Base-by-base conservation (phyloP, 2,888 invertebrate genomes). In the Cheilosia grossa region DNA sequence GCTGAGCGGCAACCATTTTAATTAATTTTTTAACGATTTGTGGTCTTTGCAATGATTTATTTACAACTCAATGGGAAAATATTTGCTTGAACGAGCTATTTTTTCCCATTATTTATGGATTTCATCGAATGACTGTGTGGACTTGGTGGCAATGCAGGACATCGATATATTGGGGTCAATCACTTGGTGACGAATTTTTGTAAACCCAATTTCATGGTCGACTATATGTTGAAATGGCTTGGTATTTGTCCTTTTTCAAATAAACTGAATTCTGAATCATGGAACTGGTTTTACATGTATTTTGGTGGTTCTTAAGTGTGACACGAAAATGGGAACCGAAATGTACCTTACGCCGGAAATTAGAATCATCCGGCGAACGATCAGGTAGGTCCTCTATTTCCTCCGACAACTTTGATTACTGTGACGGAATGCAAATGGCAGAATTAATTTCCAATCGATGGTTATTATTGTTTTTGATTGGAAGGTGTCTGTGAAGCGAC, bases 1-100 rank as follows among this genome's bases (percentile, higher is more conserved):
- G 53, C 64, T 77, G 53, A 54, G 54, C 66, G 49, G 54, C 37
- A 56, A 51, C 61, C 42, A 67, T 37, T 78, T 78, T 82, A 80
- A 80, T 80, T 67, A 73, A 54, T 80, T 82, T 82, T 59, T 58
- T 63, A 40, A 61, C 63, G 51, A 56, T 72, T 79, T 58, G 24
- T 72, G 61, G 21, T 30, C 54, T 54, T 69, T 61, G n/a, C 63
- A 66, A 73, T 61, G 66, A 82, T 82, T 77, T 64, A 53, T 66
- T 49, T n/a, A 47, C 6, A 24, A 59, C 66, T 19, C 69, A 58
- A 69, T 77, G 59, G 40, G 64, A 42, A 54, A 66, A 53, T 54
- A 33, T 44, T 15, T 61, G 21, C 66, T 54, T 78, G 63, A 49
- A 24, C 40, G 59, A 33, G 53, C 21, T n/a, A 66, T 33, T 49